Evolutionary conservation across 2,113 vertebrate species (phyloP), one percentile per base, ranked within the genome.

Genomic region (Ranitomeya imitator): DNA sequence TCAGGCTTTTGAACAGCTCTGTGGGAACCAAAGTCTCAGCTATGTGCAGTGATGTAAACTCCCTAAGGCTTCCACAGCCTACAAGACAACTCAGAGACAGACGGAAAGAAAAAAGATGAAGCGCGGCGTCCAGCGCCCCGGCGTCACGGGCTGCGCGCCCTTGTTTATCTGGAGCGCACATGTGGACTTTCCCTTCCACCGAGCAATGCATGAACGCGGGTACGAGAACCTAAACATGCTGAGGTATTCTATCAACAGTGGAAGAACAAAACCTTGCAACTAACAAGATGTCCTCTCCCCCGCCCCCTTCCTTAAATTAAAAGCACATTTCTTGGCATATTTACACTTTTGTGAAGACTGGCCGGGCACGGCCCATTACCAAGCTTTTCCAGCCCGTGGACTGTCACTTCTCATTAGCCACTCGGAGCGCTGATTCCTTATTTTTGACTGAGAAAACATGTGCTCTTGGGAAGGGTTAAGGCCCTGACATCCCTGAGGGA

Each of bases 11-110:
- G 94, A 96, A 96, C 94, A 92, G 93, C 94, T 95, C 95, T 96
- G 96, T 97, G 97, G 96, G 97, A 97, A 97, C 96, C 89, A 91
- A 94, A 95, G 94, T 92, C 93, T 95, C 95, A 96, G 95, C 95
- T 96, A 91, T 93, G 93, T 93, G 92, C 92, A 96, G 95, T 96
- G 95, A 97, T 96, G 94, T 95, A 96, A 96, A 96, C 94, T 96
- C 94, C 93, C 93, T 93, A 94, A 92, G 93, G 94, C 95, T 96
- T 95, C 95, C 96, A 92, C 93, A 92, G 91, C 94, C 94, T 95
- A 95, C 92, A 94, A 95, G 94, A 93, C 93, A 93, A 94, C 93
- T 92, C 93, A 94, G 86, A 93, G 90, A 92, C 91, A 93, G 91
- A 93, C 92, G 93, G 93, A 95, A 95, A 95, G 45, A 61, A 95